A percentile compares a stretch with the other conserved stretches of the same genome.
Conservation (phyloP, 2,797 vertebrate species). For the Anomalospiza imberbis region DNA sequence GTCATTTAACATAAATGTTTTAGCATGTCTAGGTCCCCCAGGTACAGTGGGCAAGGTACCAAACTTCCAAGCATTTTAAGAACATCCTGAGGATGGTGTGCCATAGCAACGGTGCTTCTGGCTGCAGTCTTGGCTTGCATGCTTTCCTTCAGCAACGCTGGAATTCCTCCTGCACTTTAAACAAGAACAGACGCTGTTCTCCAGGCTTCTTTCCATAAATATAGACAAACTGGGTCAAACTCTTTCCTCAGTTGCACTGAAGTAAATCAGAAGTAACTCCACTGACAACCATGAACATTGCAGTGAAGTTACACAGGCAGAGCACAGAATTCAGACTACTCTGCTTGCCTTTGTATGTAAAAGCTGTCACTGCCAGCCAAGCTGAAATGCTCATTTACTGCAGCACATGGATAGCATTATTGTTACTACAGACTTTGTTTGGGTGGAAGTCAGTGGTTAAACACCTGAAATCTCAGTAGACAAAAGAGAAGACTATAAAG, state of each 20-base stretch:
- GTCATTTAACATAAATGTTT: constrained; percentile 19
- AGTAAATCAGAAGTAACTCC: constrained; percentile 14
- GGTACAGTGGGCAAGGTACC: not conserved
- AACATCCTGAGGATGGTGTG: not conserved
- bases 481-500: constrained; percentile 65
- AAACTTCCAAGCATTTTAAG: constrained; percentile 13
- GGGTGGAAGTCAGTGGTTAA: constrained; percentile 64
- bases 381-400: constrained; percentile 29
- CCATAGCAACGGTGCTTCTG: not conserved
- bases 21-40: not conserved
- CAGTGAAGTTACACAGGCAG: not conserved
- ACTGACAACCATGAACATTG: not conserved
- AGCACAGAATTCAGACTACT: not conserved
- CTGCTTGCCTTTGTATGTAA: not conserved
- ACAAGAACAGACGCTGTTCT: not conserved
- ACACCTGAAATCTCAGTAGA: constrained; percentile 72
- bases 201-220: not conserved
- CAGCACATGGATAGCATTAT: constrained; percentile 71
- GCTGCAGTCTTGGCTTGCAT: not conserved
- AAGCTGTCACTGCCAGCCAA: constrained; percentile 22
- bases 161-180: not conserved
- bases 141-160: constrained; percentile 48
- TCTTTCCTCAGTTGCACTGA: not conserved
- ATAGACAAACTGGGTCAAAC: not conserved
- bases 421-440: constrained; percentile 39